phyloP scores from a whole-genome alignment of 2,113 vertebrate genomes.

The Nematolebias whitei region DNA sequence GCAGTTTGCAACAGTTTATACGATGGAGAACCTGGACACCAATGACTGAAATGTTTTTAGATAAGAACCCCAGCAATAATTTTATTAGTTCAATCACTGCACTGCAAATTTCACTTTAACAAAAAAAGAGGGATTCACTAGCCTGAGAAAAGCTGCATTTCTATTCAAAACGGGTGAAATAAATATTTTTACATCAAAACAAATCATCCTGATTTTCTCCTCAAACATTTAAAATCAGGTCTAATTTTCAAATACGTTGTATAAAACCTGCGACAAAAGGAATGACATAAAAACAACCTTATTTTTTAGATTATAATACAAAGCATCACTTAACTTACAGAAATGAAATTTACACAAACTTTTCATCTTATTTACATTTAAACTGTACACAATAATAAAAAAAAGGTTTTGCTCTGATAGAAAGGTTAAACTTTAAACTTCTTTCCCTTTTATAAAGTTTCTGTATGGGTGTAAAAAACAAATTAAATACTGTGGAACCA shows the following conservation, averaged over 20 bases:
- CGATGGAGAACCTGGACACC: too few species aligned
- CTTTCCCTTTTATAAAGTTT: slow-evolving; percentile 66
- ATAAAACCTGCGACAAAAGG: slow-evolving; percentile 81
- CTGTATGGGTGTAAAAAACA: slow-evolving; percentile 48
- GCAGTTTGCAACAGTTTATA: too few species aligned
- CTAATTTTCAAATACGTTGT: slow-evolving; percentile 49
- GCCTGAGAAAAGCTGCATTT: background rate
- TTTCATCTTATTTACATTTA: slow-evolving; percentile 95
- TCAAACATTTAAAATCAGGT: slow-evolving; percentile 56
- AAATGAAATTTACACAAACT: slow-evolving; percentile 98
- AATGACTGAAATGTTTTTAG: background rate
- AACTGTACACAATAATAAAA: slow-evolving; percentile 84
- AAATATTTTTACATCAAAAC: slow-evolving; percentile 62
- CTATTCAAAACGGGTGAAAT: slow-evolving; percentile 43
- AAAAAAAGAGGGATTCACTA: background rate
- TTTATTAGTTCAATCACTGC: too few species aligned
- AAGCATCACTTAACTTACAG: slow-evolving; percentile 91
- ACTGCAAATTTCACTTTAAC: too few species aligned
- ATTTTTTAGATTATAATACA: slow-evolving; percentile 69
- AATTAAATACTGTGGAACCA: slow-evolving; percentile 79
- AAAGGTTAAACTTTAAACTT: slow-evolving; percentile 42
- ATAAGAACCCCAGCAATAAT: too few species aligned
- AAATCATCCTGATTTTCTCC: slow-evolving; percentile 40
- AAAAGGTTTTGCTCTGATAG: slow-evolving; percentile 41
- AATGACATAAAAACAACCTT: slow-evolving; percentile 81